Percentiles rank a stretch among this genome's conserved stretches.
Evolutionary conservation across 2,113 vertebrate genomes (phyloP).

Genomic region (Marcusenius ussheri): DNA sequence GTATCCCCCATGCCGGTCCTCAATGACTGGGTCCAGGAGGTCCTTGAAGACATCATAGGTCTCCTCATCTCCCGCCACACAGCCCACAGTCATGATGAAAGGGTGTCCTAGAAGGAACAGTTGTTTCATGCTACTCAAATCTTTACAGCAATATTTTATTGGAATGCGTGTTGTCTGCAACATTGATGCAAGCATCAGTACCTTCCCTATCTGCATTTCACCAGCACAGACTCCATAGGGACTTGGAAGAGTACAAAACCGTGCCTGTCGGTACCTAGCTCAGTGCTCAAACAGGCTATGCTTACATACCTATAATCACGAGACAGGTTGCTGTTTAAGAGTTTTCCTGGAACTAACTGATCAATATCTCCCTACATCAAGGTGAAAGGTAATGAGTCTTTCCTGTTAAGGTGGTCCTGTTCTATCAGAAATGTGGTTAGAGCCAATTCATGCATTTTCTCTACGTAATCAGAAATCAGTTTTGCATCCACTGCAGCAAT

Average conservation of each 20-base stretch:
- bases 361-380: not conserved
- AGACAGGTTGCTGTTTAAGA: not conserved
- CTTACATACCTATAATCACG: not conserved
- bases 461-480: not conserved
- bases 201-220: not conserved
- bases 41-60: constrained; percentile 82
- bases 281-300: not conserved
- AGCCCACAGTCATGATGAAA: constrained; percentile 91
- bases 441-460: not conserved
- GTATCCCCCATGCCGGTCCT: constrained; percentile 89
- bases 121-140: not conserved
- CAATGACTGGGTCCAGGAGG: constrained; percentile 84
- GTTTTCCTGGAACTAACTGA: not conserved
- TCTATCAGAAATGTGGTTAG: not conserved
- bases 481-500: not conserved
- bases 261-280: not conserved
- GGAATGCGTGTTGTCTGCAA: not conserved
- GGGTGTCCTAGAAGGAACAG: constrained; percentile 69
- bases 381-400: not conserved
- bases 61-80: constrained; percentile 87
- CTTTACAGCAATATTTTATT: not conserved
- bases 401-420: not conserved
- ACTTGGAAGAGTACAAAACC: not conserved
- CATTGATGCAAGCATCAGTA: not conserved
- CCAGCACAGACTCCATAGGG: not conserved